Evolutionary conservation across 2,888 invertebrate genomes (phyloP).

Genomic region (Mallateleia sp.): DNA sequence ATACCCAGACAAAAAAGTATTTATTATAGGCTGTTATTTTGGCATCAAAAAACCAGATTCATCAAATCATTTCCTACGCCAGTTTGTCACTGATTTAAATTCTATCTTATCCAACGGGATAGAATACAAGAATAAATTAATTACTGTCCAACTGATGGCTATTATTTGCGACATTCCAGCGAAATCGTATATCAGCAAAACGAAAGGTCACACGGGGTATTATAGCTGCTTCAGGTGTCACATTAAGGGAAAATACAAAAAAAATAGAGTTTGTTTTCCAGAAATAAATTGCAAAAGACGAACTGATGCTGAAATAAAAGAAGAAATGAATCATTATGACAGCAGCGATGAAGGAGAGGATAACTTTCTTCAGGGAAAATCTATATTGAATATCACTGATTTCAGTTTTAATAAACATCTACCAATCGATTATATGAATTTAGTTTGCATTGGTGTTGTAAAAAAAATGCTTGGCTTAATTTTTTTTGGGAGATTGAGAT

Average conservation of each 20-base stretch:
- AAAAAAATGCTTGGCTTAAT: conserved; percentile 34
- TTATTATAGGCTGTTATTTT: neutral
- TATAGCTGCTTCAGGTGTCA: neutral
- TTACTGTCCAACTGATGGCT: neutral
- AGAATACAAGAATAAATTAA: neutral
- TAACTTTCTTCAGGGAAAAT: conserved; percentile 38
- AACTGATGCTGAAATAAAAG: neutral
- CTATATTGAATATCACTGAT: conserved; percentile 39
- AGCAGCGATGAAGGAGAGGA: neutral
- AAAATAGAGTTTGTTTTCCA: neutral
- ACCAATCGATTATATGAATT: conserved; percentile 37
- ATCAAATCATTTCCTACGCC: neutral
- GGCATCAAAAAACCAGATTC: neutral
- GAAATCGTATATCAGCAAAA: neutral
- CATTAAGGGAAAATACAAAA: neutral
- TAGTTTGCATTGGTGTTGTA: conserved; percentile 47
- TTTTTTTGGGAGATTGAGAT: neutral
- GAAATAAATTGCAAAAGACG: neutral
- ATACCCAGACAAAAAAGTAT: neutral
- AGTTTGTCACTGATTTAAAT: neutral
- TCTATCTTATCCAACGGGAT: neutral
- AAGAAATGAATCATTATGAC: neutral
- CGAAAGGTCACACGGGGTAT: neutral
- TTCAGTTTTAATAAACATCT: conserved; percentile 35
- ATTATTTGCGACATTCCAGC: neutral